phyloP scores from a whole-genome alignment of 2,888 invertebrate species.

The Tinea semifulvella region DNA sequence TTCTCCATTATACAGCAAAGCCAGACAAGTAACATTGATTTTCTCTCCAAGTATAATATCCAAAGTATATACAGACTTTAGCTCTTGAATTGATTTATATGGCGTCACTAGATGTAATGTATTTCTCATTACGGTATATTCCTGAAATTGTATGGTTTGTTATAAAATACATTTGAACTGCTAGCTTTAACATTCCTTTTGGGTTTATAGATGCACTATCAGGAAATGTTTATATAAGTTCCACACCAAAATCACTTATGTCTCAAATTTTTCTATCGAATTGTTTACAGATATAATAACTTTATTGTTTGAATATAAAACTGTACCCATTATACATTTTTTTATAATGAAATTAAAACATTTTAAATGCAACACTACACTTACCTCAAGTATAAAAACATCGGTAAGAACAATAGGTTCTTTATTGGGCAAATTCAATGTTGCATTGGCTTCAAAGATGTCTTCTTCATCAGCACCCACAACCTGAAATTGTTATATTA shows the following conservation, averaged over 20 bases:
- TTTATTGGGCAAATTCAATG: slow-evolving; percentile 44
- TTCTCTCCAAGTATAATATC: slow-evolving; percentile 49
- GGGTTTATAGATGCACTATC: too few relatives aligned
- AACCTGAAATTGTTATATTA: slow-evolving; percentile 41
- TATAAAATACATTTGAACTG: too few relatives aligned
- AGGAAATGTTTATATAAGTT: too few relatives aligned
- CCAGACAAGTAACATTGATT: slow-evolving; percentile 53
- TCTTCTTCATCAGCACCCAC: slow-evolving; percentile 48
- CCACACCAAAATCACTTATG: too few relatives aligned
- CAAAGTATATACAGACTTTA: slow-evolving; percentile 60
- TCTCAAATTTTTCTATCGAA: too few relatives aligned
- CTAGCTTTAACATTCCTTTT: too few relatives aligned
- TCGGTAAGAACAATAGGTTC: slow-evolving; percentile 55
- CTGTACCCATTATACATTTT: not conserved
- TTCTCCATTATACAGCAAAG: slow-evolving; percentile 50
- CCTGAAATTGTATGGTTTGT: too few relatives aligned
- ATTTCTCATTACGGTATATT: slow-evolving; percentile 63
- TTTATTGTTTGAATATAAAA: not conserved
- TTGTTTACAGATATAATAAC: too few relatives aligned
- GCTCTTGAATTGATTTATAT: slow-evolving; percentile 50
- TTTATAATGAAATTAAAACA: not conserved
- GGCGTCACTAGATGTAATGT: slow-evolving; percentile 64
- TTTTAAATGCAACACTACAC: too few relatives aligned
- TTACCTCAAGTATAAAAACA: slow-evolving; percentile 53
- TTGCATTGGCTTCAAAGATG: slow-evolving; percentile 50